Evolutionary conservation across 2,888 invertebrate genomes (phyloP).

Genomic region (Agrochola litura): DNA sequence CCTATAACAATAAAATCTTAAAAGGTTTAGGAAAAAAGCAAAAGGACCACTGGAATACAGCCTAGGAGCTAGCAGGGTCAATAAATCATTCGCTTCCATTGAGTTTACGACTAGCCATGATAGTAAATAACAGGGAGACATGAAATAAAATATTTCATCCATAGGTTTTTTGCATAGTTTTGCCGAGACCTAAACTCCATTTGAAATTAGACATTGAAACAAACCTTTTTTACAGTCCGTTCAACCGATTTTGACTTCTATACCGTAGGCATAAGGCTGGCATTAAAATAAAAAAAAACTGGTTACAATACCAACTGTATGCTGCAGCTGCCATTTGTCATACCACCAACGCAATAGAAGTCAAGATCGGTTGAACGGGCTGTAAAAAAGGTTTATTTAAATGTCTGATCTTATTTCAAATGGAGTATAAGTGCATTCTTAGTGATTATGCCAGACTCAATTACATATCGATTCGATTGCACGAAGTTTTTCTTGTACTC

Average conservation of each 20-base stretch:
- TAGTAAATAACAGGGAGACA: slow-evolving; percentile 24
- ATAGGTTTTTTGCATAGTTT: neutral
- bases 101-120: slow-evolving; percentile 37
- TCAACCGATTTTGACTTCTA: too few relatives aligned
- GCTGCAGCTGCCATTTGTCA: too few relatives aligned
- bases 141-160: slow-evolving; percentile 4
- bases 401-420: too few relatives aligned
- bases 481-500: neutral
- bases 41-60: neutral
- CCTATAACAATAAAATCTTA: slow-evolving; percentile 18
- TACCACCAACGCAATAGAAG: too few relatives aligned
- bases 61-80: neutral
- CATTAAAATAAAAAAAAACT: too few relatives aligned
- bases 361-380: too few relatives aligned
- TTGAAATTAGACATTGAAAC: too few relatives aligned
- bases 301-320: too few relatives aligned
- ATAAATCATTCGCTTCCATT: slow-evolving; percentile 28
- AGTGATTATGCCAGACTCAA: slow-evolving; percentile 21
- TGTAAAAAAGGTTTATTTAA: too few relatives aligned
- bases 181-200: neutral
- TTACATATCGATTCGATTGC: slow-evolving; percentile 21
- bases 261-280: too few relatives aligned
- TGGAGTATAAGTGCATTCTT: slow-evolving; percentile 33
- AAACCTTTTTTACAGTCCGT: too few relatives aligned
- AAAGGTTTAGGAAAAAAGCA: slow-evolving; percentile 2